These are phyloP conservation scores for Trochalopteron elliotii DNA, from an alignment of 2,113 vertebrate genomes.

Conservation along the genomic window DNA sequence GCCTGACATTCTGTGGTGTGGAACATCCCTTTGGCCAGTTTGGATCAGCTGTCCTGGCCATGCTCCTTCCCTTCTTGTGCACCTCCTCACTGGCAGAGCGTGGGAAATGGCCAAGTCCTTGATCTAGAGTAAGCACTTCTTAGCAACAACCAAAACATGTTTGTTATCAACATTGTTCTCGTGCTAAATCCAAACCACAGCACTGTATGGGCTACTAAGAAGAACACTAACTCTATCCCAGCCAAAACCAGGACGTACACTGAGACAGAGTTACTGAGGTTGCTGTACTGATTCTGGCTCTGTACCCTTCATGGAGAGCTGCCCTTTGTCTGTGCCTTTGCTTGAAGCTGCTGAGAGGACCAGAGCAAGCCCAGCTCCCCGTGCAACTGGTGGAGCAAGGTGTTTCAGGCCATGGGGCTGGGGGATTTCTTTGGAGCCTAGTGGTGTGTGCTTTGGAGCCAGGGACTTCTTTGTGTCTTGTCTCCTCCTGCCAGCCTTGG, in stretches of 20 bases:
- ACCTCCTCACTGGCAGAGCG: neutral
- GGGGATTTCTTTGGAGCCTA: neutral
- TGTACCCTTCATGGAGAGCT: neutral
- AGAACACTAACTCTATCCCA: neutral
- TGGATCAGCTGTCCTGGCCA: neutral
- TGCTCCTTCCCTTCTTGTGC: neutral
- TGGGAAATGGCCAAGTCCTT: neutral
- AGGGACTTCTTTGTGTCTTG: neutral
- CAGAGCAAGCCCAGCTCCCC: rapidly evolving
- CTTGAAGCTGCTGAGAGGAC: rapidly evolving
- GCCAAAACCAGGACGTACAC: rapidly evolving
- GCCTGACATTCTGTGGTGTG: neutral
- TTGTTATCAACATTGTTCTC: neutral
- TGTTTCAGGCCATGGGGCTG: neutral
- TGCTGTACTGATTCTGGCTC: neutral
- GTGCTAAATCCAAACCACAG: neutral
- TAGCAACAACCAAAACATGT: neutral
- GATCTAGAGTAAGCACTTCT: neutral
- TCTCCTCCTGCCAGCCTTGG: neutral
- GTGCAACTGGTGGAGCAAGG: rapidly evolving
- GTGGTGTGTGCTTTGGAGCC: neutral
- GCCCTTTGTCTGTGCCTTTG: neutral
- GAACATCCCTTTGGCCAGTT: neutral
- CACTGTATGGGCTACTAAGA: neutral
- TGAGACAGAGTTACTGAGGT: neutral